Conservation (phyloP, 2,888 invertebrate genomes). For the Pristionchus maxplancki region DNA sequence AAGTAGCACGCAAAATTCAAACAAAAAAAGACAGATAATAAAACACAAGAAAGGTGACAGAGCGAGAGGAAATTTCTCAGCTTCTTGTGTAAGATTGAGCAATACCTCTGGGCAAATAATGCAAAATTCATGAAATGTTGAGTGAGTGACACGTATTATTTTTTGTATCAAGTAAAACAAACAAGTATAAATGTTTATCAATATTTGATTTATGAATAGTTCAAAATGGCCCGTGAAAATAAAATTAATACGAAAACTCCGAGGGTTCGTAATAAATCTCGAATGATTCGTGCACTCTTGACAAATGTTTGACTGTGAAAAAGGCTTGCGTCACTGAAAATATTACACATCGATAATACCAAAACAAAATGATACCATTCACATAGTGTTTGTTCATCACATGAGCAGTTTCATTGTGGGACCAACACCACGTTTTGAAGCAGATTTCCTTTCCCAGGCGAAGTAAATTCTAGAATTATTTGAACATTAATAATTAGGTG, state of each 20-base stretch:
- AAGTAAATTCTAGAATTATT: background rate
- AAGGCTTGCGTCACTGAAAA: background rate
- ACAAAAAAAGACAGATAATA: too few relatives aligned
- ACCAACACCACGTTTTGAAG: background rate
- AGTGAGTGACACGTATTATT: too few relatives aligned
- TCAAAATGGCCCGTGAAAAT: background rate
- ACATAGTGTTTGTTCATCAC: background rate
- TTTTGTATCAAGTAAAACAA: too few relatives aligned
- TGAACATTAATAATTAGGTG: background rate
- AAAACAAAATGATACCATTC: background rate
- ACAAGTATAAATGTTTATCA: too few relatives aligned
- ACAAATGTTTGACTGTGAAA: background rate
- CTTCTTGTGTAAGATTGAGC: too few relatives aligned
- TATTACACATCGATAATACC: background rate
- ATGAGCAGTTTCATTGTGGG: background rate
- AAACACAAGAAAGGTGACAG: too few relatives aligned
- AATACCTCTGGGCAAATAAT: too few relatives aligned
- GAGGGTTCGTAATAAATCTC: background rate
- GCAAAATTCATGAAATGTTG: too few relatives aligned
- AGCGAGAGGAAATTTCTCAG: too few relatives aligned
- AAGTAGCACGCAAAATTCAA: too few relatives aligned
- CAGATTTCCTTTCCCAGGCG: background rate
- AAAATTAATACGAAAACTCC: background rate
- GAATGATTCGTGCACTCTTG: background rate
- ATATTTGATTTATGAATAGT: too few relatives aligned